Base-by-base conservation (phyloP, 2,113 vertebrate genomes). In the Eudyptes chrysolophus region DNA sequence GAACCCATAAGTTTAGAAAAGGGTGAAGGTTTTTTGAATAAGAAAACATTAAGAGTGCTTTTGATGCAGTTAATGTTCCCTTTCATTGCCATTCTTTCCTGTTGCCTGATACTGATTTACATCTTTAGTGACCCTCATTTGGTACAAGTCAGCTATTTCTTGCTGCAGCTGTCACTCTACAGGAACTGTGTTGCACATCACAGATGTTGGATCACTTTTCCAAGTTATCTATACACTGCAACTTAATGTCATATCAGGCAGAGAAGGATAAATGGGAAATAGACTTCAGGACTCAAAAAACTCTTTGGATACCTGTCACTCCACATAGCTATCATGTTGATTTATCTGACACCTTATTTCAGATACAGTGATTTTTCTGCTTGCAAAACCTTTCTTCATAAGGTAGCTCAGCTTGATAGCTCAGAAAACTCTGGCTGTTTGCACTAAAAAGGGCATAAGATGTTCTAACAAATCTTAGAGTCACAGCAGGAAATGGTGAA, bases 81-180 rank as follows among this genome's bases (percentile, higher is more conserved):
- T 90, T 96, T 92, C 68, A 57, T 85, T 85, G 51, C 64, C 38
- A 34, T 85, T 90, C 84, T 90, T 92, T 89, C 75, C 66, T 88
- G 46, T 83, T 90, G 95, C 87, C 90, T 90, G 49, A 61, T 90
- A 85, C 32, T 76, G 81, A 94, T 95, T 95, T 97, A 85, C 54
- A 76, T 77, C 70, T 94, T 79, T 46, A 74, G 71, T 62, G 90
- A 93, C 44, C 40, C 12, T 82, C 25, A 38, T 66, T 92, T 80
- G 54, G 40, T 86, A 79, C 36, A 88, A 69, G 42, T 54, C 78
- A 88, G 15, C 25, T 88, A 54, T 86, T 86, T 94, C 87, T 86
- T 81, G 72, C 64, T 89, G 60, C 51, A 84, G 58, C 54, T 88
- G n/a, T 83, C 79, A 62, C 27, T 77, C 70, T 86, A 44, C 58